Evolutionary conservation across 2,888 invertebrate species (phyloP), one percentile per base, ranked within the genome.

Genomic region (Gymnosoma rotundatum): DNA sequence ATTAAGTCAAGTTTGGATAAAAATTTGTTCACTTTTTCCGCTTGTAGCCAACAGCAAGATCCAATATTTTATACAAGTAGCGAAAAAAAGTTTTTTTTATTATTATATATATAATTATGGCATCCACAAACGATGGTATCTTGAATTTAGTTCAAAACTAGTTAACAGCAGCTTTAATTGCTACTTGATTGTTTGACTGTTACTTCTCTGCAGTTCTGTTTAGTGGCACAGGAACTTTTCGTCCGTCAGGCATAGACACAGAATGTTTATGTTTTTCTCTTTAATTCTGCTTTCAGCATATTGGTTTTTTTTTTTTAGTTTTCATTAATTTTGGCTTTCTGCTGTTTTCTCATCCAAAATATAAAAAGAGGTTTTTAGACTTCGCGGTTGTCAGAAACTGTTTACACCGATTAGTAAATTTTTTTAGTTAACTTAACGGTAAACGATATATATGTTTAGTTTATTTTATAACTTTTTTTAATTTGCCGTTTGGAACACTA

Each of bases 141-240:
- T n/a, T n/a, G 25, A 25, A 36, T 7, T 9, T 18, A 48, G 63
- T 79, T 63, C 16, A 16, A 70, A 78, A 70, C 67, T 74, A 69
- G 73, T 64, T 78, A 69, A 73, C 25, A 32, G 25, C 25, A 32
- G 25, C 25, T 32, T 32, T 76, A 76, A 84, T 38, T 5, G 36
- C 36, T 56, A 36, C 12, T 60, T 18, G 18, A 8, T 45, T 70
- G 32, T 54, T 64, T 42, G 9, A 48, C 58, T 58, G 74, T n/a
- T 32, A 42, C 36, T 66, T 54, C 20, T 60, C 32, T 72, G 14
- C 36, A n/a, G 48, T 38, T 72, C 61, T 78, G 16, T 66, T 79
- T 52, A 60, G 25, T 67, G 66, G 52, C 63, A 74, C 75, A 81
- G 70, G 58, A 75, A 75, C 69, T 75, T 70, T 70, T 75, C 50